These are phyloP conservation scores for Drosophila paulistorum DNA, from an alignment of 1,140 invertebrate species.

Conservation along the genomic window DNA sequence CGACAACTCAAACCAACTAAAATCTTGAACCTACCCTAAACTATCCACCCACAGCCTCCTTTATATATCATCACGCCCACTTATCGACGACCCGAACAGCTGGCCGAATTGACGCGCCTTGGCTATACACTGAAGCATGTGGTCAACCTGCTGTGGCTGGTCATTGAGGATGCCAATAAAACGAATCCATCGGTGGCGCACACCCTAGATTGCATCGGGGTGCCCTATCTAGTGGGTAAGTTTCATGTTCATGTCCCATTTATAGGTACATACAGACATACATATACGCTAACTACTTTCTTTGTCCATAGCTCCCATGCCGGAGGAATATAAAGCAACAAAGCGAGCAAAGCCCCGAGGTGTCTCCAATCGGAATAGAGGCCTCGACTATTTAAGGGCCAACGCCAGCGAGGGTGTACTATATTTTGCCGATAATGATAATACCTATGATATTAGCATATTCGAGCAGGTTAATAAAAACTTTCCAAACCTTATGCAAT, in stretches of 20 bases:
- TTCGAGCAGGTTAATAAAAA: slow-evolving; percentile 88
- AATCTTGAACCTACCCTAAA: slow-evolving; percentile 2
- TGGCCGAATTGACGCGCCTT: slow-evolving; percentile 94
- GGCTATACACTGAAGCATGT: slow-evolving; percentile 95
- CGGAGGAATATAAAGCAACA: slow-evolving; percentile 88
- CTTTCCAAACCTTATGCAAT: too few relatives aligned
- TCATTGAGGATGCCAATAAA: slow-evolving; percentile 92
- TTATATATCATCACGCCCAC: slow-evolving; percentile 95
- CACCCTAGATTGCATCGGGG: slow-evolving; percentile 87
- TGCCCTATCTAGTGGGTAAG: slow-evolving; percentile 88
- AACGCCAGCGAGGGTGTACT: slow-evolving; percentile 92
- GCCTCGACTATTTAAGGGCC: slow-evolving; percentile 92
- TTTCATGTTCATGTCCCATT: slow-evolving; percentile 43
- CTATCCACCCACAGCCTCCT: slow-evolving; percentile 81
- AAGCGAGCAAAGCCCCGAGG: slow-evolving; percentile 93
- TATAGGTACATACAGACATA: background rate
- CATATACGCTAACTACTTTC: slow-evolving; percentile 18
- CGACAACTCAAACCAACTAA: slow-evolving; percentile 30
- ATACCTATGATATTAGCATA: slow-evolving; percentile 94
- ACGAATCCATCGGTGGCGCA: slow-evolving; percentile 87
- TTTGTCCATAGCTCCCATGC: slow-evolving; percentile 88
- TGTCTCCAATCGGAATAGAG: slow-evolving; percentile 95
- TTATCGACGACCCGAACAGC: slow-evolving; percentile 93
- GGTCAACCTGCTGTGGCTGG: slow-evolving; percentile 93
- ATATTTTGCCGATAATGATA: slow-evolving; percentile 99